Conservation (phyloP, 2,113 vertebrate species). For the Albula goreensis region DNA sequence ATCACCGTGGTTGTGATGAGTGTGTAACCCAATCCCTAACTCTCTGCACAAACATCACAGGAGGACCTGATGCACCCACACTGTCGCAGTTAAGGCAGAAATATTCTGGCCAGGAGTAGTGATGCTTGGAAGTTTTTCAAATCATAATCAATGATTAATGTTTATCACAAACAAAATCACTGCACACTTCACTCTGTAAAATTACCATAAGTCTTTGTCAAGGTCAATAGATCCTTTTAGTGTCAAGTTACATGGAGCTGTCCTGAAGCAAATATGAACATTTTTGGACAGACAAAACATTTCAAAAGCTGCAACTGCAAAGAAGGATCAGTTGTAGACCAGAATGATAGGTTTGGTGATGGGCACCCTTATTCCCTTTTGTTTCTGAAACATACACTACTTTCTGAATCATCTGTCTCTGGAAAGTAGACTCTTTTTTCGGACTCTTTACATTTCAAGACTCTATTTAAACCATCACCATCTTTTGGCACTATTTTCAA, state of each 20-base stretch:
- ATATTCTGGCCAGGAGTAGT: background rate
- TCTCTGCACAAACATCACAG: constrained; percentile 21
- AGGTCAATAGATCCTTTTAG: constrained; percentile 15
- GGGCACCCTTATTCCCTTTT: too few species aligned
- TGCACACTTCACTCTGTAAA: background rate
- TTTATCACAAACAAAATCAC: constrained; percentile 14
- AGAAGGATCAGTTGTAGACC: too few species aligned
- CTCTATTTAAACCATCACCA: too few species aligned
- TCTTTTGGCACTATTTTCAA: too few species aligned
- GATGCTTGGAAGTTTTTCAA: background rate
- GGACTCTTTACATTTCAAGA: too few species aligned
- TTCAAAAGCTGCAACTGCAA: background rate
- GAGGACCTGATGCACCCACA: constrained; percentile 13
- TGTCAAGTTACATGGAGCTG: background rate
- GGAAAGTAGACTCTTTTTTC: too few species aligned
- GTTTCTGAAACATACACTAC: too few species aligned
- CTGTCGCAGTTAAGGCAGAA: background rate
- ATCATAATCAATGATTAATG: constrained; percentile 5
- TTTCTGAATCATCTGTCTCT: too few species aligned
- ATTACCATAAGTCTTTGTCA: constrained; percentile 1
- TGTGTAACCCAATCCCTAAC: constrained; percentile 31
- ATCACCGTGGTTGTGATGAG: constrained; percentile 52
- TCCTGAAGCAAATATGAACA: background rate
- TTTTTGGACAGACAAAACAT: background rate
- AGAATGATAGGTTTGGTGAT: too few species aligned